Conservation (phyloP, 2,797 vertebrate genomes). For the Sorex maritimensis region DNA sequence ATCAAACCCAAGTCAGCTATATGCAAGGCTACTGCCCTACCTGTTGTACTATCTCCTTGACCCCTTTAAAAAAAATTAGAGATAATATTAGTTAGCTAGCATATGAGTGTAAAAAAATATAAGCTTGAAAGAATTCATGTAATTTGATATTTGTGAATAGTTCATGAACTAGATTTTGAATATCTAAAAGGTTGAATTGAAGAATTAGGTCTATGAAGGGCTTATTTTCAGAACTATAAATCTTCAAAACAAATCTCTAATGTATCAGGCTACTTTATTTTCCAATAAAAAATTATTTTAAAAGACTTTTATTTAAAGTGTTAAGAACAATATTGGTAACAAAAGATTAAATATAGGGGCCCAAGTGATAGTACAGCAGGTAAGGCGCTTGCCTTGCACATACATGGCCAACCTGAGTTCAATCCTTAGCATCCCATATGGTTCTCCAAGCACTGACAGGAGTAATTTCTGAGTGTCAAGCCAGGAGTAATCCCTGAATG, state of each 20-base stretch:
- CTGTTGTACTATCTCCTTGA: too few species aligned
- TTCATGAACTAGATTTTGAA: slow-evolving; percentile 44
- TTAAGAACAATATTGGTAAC: slow-evolving; percentile 16
- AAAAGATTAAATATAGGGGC: slow-evolving; percentile 10
- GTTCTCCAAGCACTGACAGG: too few species aligned
- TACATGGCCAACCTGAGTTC: too few species aligned
- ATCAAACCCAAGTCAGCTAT: too few species aligned
- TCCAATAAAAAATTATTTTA: slow-evolving; percentile 18
- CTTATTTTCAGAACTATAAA: slow-evolving; percentile 8
- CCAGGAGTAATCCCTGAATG: too few species aligned
- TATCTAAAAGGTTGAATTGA: neutral
- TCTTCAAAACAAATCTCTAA: neutral
- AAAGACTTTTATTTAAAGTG: neutral
- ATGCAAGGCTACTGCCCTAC: too few species aligned
- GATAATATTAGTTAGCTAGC: neutral
- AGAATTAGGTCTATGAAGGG: neutral
- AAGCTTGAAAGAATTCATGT: neutral
- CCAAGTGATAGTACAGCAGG: too few species aligned
- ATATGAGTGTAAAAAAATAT: neutral
- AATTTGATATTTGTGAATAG: slow-evolving; percentile 47
- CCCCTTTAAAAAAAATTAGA: neutral
- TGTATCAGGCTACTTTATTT: slow-evolving; percentile 38
- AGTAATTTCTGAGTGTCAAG: too few species aligned
- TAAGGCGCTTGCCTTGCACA: too few species aligned
- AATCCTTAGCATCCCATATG: too few species aligned